Evolutionary conservation across 92 coral and sea anemone genomes (phyloP), one percentile per base, ranked within the genome.

Genomic region (Palythoa heliodiscus): DNA sequence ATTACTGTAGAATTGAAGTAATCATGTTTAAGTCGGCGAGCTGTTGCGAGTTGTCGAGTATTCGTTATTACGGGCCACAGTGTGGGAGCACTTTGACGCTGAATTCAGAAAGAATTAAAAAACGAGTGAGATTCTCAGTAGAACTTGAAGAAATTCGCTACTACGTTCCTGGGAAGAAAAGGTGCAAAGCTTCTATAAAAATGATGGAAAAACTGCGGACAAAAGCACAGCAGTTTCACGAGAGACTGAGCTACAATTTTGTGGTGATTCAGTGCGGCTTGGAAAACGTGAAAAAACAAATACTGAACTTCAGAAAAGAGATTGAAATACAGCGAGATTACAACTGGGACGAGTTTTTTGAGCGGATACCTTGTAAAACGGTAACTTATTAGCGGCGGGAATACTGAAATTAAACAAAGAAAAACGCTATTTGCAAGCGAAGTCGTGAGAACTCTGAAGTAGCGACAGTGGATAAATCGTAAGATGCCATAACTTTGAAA

Each of bases 91-190:
- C 5, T 29, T 54, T 67, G 11, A 35, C 5, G 15, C 10, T 76
- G 20, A 52, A 17, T 12, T 16, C 40, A 13, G 68, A 54, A 15
- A 25, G 50, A 25, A 24, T 54, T 53, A 64, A 67, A 43, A 92
- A 90, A 43, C 91, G 87, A 50, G 95, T 92, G 4, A 86, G 95
- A 5, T 92, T 91, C 83, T 92, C 95, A 5, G 70, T 92, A 17
- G 93, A 92, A 52, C 86, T 92, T 39, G 95, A 90, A 75, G 92
- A 92, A 58, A 77, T 92, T 38, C 76, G 72, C 69, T 92, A 90
- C 23, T 92, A 70, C 24, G 87, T 85, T 10, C 90, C 95, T 11
- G 58, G 38, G 5, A 88, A 35, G 68, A 67, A 88, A 54, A 54
- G 5, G 0, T 55, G 67, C 38, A 76, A 76, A 14, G 48, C 81